phyloP scores from a whole-genome alignment of 2,113 vertebrate species.

The Cottus gobio region DNA sequence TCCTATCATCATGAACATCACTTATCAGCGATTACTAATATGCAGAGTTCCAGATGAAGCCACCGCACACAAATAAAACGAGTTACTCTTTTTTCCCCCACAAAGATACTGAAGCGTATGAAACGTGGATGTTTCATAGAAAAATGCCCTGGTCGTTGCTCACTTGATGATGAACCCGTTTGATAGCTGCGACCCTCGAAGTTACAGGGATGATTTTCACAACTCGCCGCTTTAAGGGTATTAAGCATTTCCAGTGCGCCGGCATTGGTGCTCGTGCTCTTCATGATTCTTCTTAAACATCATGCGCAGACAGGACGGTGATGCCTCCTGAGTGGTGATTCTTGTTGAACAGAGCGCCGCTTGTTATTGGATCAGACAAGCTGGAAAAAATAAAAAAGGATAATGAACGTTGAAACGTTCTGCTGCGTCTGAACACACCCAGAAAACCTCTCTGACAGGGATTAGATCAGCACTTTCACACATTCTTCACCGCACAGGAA shows the following conservation, averaged over 20 bases:
- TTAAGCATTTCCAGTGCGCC: neutral
- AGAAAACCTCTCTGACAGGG: constrained; percentile 21
- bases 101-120: constrained; percentile 22
- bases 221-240: constrained; percentile 2
- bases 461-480: constrained; percentile 53
- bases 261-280: neutral
- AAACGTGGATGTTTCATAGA: constrained; percentile 43
- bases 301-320: neutral
- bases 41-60: constrained; percentile 38
- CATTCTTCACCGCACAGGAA: constrained; percentile 28
- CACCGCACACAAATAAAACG: constrained; percentile 23
- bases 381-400: constrained; percentile 4
- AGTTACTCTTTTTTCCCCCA: constrained; percentile 16
- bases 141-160: neutral
- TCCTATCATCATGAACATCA: neutral
- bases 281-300: neutral
- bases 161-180: constrained; percentile 17
- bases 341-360: constrained; percentile 28
- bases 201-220: constrained; percentile 14
- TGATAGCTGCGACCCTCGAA: neutral
- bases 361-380: constrained; percentile 38
- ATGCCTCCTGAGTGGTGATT: constrained; percentile 9
- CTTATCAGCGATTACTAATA: neutral
- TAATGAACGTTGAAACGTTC: constrained; percentile 50
- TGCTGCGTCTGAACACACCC: constrained; percentile 47